Conservation (phyloP, 2,797 vertebrate genomes). For the Gymnoscopelus braueri region DNA sequence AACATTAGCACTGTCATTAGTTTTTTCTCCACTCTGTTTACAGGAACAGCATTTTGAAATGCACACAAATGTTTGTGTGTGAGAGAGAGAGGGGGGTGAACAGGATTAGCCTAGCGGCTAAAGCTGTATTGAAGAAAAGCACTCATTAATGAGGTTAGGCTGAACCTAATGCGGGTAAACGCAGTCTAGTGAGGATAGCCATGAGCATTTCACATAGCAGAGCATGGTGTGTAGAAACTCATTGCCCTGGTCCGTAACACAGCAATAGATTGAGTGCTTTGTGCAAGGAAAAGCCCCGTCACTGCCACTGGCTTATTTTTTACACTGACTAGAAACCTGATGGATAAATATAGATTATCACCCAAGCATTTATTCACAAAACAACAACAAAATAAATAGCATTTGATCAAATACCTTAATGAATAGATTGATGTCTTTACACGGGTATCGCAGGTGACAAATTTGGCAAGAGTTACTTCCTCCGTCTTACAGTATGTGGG, state of each 20-base stretch:
- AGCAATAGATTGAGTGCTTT: background rate
- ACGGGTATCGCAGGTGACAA: too few relatives aligned
- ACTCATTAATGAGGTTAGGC: background rate
- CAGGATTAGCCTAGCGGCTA: constrained; percentile 17
- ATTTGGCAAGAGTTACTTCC: too few relatives aligned
- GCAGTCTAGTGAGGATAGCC: background rate
- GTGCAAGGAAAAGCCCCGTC: background rate
- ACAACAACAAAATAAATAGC: too few relatives aligned
- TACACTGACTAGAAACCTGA: too few relatives aligned
- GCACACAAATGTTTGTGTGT: constrained; percentile 16
- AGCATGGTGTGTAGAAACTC: background rate
- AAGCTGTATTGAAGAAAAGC: background rate
- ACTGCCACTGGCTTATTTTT: too few relatives aligned
- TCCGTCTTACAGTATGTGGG: too few relatives aligned
- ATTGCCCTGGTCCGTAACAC: background rate
- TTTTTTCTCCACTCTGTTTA: constrained; percentile 27
- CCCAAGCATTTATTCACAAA: too few relatives aligned
- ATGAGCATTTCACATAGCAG: background rate
- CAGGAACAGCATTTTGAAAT: constrained; percentile 41
- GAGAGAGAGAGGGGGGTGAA: constrained; percentile 8
- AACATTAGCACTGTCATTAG: constrained; percentile 32
- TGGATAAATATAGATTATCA: too few relatives aligned
- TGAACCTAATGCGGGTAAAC: constrained; percentile 7
- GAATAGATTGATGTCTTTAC: too few relatives aligned
- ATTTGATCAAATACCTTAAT: too few relatives aligned